Percentiles rank a stretch among this genome's conserved stretches.
phyloP scores from a whole-genome alignment of 2,113 vertebrate species.

The Piprites chloris region DNA sequence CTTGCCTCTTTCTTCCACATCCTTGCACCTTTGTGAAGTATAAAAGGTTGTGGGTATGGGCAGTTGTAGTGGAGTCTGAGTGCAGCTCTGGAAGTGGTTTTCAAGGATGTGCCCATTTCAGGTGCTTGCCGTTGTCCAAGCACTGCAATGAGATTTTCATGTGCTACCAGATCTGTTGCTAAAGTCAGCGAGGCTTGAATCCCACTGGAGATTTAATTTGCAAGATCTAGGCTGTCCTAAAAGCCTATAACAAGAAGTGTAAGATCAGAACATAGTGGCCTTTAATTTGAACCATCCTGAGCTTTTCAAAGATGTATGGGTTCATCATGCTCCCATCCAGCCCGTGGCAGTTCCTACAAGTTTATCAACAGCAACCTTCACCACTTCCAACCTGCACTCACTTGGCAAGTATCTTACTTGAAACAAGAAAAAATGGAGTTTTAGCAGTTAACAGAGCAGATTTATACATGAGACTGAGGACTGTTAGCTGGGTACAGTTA shows the following conservation, averaged over 20 bases:
- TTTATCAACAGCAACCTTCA: background rate
- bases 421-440: background rate
- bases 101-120: background rate
- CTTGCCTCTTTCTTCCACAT: background rate
- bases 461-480: rapidly evolving
- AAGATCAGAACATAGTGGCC: background rate
- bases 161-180: background rate
- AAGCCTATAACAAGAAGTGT: background rate
- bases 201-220: background rate
- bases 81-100: background rate
- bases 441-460: background rate
- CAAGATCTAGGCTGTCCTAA: background rate
- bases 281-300: background rate
- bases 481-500: background rate
- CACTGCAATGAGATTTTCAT: rapidly evolving
- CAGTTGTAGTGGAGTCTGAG: background rate
- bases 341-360: background rate
- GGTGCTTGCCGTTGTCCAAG: background rate
- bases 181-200: background rate
- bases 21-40: background rate
- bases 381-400: background rate
- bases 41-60: background rate
- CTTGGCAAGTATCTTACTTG: background rate
- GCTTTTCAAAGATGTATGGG: background rate
- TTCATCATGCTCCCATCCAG: background rate